These are phyloP conservation scores for Dasyornis broadbenti DNA, from an alignment of 2,113 vertebrate species.

Conservation along the genomic window DNA sequence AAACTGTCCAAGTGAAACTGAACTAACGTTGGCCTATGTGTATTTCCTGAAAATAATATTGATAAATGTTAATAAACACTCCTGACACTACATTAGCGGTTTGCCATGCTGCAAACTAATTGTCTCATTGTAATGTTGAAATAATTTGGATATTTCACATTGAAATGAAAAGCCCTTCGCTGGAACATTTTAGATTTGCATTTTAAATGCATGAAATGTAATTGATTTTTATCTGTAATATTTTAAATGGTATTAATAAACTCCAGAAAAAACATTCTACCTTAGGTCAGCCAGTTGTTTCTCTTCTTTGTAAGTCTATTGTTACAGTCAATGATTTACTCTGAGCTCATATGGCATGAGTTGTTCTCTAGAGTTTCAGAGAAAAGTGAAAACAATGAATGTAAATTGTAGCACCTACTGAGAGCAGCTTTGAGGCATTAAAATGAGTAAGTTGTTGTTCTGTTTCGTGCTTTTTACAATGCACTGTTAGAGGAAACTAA, in stretches of 20 bases:
- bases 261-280: constrained; percentile 72
- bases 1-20: constrained; percentile 82
- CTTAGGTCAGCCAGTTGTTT: constrained; percentile 70
- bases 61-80: constrained; percentile 76
- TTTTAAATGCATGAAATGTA: constrained; percentile 88
- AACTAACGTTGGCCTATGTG: constrained; percentile 81
- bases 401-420: not conserved
- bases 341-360: not conserved
- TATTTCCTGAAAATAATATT: constrained; percentile 81
- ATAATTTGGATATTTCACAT: constrained; percentile 88
- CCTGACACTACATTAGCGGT: constrained; percentile 73
- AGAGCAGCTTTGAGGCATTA: not conserved
- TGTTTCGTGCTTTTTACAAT: not conserved
- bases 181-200: constrained; percentile 86
- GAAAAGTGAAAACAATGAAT: not conserved
- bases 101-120: constrained; percentile 81
- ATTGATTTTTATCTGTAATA: constrained; percentile 89
- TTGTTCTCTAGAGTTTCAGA: not conserved
- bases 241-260: constrained; percentile 89
- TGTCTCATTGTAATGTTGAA: constrained; percentile 84
- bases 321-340: not conserved
- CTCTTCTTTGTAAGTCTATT: constrained; percentile 16
- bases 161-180: constrained; percentile 84
- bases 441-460: not conserved
- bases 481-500: not conserved